Base-by-base conservation (phyloP, 2,797 vertebrate species). In the Catostomus latipinnis region DNA sequence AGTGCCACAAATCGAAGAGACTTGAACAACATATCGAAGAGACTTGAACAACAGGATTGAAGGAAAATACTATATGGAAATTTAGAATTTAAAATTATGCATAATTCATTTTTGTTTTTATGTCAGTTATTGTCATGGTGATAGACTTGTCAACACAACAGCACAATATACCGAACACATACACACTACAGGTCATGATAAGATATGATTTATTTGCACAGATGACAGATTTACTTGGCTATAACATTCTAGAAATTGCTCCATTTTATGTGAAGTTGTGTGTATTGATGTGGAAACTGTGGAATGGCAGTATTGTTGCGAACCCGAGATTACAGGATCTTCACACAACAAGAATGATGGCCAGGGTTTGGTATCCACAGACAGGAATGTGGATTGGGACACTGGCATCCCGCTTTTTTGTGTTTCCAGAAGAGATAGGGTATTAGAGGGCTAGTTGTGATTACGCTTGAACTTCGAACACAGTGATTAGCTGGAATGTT, bases 381-480 rank as follows among this genome's bases (percentile, higher is more conserved):
- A 74, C 82, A 89, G 90, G 92, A 93, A 94, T 93, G 92, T 92
- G 90, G 88, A 92, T 92, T 91, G 92, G 92, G 91, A 93, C 89
- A 91, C 81, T 87, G 86, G 89, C 91, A 91, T 92, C 89, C 91
- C 91, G 90, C 87, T 87, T 89, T 22, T 89, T 85, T 87, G 88
- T 86, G 87, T 91, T 91, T 34, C 93, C 90, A 91, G 92, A 88
- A 93, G 87, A 94, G 93, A 94, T 92, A 91, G 89, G 13, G 49
- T 77, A 83, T 71, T 85, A 87, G 86, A 82, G 72, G 86, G 77
- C 88, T 83, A 85, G 87, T 87, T 79, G 82, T 87, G 91, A 92
- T 94, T 92, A 88, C 81, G 73, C 83, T 85, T 92, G 92, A 93
- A 92, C 92, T 93, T 93, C 93, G 91, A 89, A 89, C 92, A 85